phyloP scores from a whole-genome alignment of 2,113 vertebrate genomes.

The Pica pica region DNA sequence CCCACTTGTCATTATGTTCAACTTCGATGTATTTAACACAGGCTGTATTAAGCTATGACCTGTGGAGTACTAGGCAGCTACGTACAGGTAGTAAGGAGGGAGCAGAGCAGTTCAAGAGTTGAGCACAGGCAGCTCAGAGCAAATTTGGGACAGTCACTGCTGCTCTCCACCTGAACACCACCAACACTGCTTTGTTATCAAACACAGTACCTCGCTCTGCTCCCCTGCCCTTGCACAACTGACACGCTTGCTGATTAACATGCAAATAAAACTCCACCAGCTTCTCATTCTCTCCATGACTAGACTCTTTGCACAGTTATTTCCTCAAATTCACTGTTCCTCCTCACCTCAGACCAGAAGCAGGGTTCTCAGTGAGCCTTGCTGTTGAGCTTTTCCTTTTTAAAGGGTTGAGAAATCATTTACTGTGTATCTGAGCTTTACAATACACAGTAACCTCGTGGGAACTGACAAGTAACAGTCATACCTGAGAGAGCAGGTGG shows the following conservation, averaged over 20 bases:
- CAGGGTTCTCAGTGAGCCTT: background rate
- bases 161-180: background rate
- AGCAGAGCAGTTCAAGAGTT: background rate
- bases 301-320: background rate
- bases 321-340: background rate
- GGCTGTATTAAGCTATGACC: background rate
- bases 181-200: background rate
- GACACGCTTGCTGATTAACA: background rate
- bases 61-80: background rate
- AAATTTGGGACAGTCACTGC: background rate
- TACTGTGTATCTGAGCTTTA: background rate
- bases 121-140: background rate
- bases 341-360: background rate
- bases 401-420: background rate
- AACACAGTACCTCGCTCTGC: background rate
- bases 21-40: background rate
- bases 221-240: background rate
- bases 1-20: background rate
- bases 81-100: fast-evolving
- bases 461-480: background rate
- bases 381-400: background rate
- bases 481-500: background rate
- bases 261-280: background rate
- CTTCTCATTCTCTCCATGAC: background rate
- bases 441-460: background rate